Percentiles rank a stretch among this genome's conserved stretches.
phyloP scores from a whole-genome alignment of 1,140 invertebrate genomes.

The Hyposmocoma kahamanoa region DNA sequence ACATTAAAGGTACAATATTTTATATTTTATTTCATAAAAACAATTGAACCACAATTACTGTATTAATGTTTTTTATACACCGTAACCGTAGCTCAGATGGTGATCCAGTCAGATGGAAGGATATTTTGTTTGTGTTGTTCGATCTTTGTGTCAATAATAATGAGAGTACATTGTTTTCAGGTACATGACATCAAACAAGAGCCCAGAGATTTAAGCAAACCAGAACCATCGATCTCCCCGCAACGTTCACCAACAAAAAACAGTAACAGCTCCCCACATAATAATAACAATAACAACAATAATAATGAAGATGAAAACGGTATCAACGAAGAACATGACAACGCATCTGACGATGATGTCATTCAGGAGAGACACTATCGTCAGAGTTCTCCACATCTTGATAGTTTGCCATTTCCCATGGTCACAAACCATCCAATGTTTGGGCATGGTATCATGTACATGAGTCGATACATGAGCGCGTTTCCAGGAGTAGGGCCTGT shows the following conservation, averaged over 20 bases:
- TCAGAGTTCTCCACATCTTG: conserved; percentile 58
- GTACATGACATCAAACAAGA: conserved; percentile 74
- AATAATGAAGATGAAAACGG: conserved; percentile 70
- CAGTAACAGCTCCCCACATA: conserved; percentile 67
- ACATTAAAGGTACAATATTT: conserved; percentile 59
- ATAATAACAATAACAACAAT: conserved; percentile 66
- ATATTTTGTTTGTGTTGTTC: too few species aligned
- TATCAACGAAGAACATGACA: conserved; percentile 49
- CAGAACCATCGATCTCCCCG: conserved; percentile 57
- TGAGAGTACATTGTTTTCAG: conserved; percentile 23
- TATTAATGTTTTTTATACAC: too few species aligned
- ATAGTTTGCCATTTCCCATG: conserved; percentile 80
- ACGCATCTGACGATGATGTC: conserved; percentile 60
- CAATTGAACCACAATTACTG: too few species aligned
- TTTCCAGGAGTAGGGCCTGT: conserved; percentile 67
- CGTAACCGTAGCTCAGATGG: too few species aligned
- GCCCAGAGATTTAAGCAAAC: conserved; percentile 68
- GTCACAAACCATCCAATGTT: conserved; percentile 88
- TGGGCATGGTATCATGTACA: conserved; percentile 91
- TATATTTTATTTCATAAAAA: too few species aligned
- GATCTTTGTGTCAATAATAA: too few species aligned
- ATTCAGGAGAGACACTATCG: conserved; percentile 57
- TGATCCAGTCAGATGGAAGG: too few species aligned
- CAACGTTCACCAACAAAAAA: conserved; percentile 67
- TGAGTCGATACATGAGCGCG: conserved; percentile 88